Evolutionary conservation across 2,888 invertebrate genomes (phyloP).

Genomic region (Charanyca ferruginea): DNA sequence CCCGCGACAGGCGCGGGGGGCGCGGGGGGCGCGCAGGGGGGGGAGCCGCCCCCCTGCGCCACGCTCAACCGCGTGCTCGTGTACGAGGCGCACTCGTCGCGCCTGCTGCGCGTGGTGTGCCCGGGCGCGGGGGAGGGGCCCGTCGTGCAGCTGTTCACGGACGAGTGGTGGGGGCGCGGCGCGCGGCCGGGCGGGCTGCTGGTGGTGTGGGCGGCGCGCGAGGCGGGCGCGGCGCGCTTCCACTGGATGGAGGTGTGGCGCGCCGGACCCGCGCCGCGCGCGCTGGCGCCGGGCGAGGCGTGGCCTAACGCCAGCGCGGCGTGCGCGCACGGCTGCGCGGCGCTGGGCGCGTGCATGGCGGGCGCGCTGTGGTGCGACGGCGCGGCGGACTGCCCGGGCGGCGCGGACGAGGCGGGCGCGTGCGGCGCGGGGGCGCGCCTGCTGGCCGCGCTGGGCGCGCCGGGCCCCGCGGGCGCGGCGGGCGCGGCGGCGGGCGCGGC

Average conservation of each 20-base stretch:
- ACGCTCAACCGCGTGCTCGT: constrained; percentile 95
- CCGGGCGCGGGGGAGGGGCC: constrained; percentile 91
- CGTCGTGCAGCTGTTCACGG: constrained; percentile 95
- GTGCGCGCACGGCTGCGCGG: constrained; percentile 91
- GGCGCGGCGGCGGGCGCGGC: constrained; percentile 85
- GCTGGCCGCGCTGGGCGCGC: constrained; percentile 92
- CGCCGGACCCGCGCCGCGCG: constrained; percentile 59
- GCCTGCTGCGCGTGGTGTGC: constrained; percentile 93
- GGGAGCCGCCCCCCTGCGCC: constrained; percentile 93
- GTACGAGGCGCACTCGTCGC: constrained; percentile 94
- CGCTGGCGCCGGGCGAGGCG: constrained; percentile 86
- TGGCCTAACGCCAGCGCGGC: constrained; percentile 74
- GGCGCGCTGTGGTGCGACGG: constrained; percentile 95
- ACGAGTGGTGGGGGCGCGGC: constrained; percentile 92
- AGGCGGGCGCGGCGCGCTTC: constrained; percentile 94
- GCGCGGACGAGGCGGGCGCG: constrained; percentile 91
- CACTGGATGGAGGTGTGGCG: constrained; percentile 92
- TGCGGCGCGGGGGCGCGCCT: constrained; percentile 89
- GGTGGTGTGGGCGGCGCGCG: constrained; percentile 96
- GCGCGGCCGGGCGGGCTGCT: constrained; percentile 93
- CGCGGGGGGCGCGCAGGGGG: constrained; percentile 76
- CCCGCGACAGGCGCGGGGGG: constrained; percentile 90
- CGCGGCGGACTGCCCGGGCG: constrained; percentile 81
- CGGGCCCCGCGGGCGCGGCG: constrained; percentile 92
- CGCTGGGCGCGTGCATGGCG: constrained; percentile 95